A percentile compares a stretch with the other conserved stretches of the same genome.
phyloP scores from a whole-genome alignment of 1,140 invertebrate genomes.

The Hyles vespertilio region DNA sequence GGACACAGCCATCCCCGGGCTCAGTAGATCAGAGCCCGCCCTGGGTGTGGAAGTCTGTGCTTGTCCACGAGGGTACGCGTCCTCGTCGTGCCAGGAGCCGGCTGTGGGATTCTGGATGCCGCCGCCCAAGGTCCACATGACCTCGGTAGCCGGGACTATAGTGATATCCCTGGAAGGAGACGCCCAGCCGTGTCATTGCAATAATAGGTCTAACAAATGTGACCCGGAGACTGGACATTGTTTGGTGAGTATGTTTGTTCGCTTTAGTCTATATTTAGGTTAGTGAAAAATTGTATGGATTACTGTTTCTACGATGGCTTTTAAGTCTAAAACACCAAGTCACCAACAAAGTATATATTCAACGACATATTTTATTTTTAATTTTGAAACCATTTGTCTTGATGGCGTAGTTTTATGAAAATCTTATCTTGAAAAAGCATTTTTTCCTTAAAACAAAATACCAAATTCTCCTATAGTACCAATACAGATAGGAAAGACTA shows the following conservation, averaged over 20 bases:
- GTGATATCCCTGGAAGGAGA: slow-evolving; percentile 87
- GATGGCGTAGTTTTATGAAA: no score
- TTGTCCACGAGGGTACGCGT: slow-evolving; percentile 87
- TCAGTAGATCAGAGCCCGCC: slow-evolving; percentile 81
- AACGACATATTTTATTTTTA: no score
- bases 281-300: no score
- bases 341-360: no score
- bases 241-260: slow-evolving; percentile 75
- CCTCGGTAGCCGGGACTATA: slow-evolving; percentile 75
- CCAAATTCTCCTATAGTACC: no score
- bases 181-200: slow-evolving; percentile 88
- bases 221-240: slow-evolving; percentile 92
- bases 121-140: slow-evolving; percentile 32
- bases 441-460: no score
- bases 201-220: slow-evolving; percentile 86
- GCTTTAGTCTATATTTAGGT: neutral
- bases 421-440: no score
- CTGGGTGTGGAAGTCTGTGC: slow-evolving; percentile 91
- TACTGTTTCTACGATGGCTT: no score
- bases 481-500: no score
- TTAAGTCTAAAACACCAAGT: no score
- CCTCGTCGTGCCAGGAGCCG: slow-evolving; percentile 91
- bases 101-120: slow-evolving; percentile 86
- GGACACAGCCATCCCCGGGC: slow-evolving; percentile 85
- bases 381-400: no score